These are phyloP conservation scores for Tragopan temminckii DNA, from an alignment of 2,797 vertebrate species.

Conservation along the genomic window DNA sequence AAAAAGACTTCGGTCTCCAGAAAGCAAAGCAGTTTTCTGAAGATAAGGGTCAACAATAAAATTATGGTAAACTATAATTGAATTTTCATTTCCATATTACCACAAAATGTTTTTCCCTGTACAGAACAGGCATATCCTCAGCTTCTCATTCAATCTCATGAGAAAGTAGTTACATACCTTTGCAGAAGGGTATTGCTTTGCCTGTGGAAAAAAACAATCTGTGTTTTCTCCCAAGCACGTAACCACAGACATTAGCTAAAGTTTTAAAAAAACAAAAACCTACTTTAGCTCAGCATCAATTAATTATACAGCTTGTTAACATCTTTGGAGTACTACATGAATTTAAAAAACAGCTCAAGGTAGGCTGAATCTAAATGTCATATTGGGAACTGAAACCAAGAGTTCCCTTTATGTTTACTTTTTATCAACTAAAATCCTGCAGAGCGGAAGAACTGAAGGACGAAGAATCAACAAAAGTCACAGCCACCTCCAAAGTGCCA, in stretches of 20 bases:
- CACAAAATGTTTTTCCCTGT: background rate
- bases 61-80: background rate
- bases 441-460: background rate
- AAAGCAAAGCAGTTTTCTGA: background rate
- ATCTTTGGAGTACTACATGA: background rate
- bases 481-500: background rate
- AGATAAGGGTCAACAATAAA: background rate
- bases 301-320: background rate
- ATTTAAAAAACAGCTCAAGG: background rate
- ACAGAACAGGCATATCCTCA: background rate
- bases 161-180: background rate
- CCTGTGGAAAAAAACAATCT: background rate
- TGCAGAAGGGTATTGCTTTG: background rate
- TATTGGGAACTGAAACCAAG: background rate
- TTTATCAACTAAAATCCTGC: background rate
- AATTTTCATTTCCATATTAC: background rate
- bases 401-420: background rate
- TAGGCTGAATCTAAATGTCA: background rate
- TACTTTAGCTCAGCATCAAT: background rate
- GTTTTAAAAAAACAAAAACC: background rate
- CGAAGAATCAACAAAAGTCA: accelerated
- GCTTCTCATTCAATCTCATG: background rate
- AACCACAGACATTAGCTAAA: background rate
- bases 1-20: background rate
- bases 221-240: background rate